Base-by-base conservation (phyloP, 2,888 invertebrate genomes). In the Geotrupes spiniger region DNA sequence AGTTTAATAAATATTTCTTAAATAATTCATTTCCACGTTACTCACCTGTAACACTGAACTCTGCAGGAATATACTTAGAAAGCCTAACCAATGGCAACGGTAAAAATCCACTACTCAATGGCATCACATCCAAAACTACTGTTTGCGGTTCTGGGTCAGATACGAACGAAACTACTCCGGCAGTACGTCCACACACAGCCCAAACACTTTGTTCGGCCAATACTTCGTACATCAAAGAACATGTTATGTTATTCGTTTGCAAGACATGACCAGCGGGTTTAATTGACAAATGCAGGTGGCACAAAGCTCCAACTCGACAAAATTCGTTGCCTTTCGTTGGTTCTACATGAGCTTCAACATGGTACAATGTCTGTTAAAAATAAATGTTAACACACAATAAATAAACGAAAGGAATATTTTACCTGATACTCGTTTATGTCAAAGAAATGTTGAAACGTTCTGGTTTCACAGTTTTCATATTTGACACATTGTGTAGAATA, bases 121-220 rank as follows among this genome's bases (percentile, higher is more conserved):
- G 95, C 89, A 95, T 92, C 26, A 95, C 91, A 63, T 95, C 94
- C 56, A 96, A 72, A 0, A 85, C 83, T 38, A 93, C 89, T 33
- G 78, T 80, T 70, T 90, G 89, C 75, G 90, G 78, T 38, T 65
- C 64, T 15, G 54, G 42, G 31, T 63, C 60, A 1, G 55, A 51
- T 39, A 68, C 69, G 48, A 74, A 74, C 3, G 75, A 75, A 3
- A 79, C 72, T 14, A 79, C 77, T 79, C 93, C 94, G 60, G 93
- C 91, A 17, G 92, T 91, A 45, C 92, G 80, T 1, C 94, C 94
- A 63, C 92, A 85, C 16, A 95, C 89, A 1, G 92, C 93, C 96
- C 96, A 96, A 78, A 91, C 84, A 26, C 87, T 87, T 68, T 92
- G 92, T 72, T 95, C 95, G 9, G 91, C 90, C 40, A 93, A 74